phyloP scores from a whole-genome alignment of 2,113 vertebrate genomes.

The Tachuris rubrigastra region DNA sequence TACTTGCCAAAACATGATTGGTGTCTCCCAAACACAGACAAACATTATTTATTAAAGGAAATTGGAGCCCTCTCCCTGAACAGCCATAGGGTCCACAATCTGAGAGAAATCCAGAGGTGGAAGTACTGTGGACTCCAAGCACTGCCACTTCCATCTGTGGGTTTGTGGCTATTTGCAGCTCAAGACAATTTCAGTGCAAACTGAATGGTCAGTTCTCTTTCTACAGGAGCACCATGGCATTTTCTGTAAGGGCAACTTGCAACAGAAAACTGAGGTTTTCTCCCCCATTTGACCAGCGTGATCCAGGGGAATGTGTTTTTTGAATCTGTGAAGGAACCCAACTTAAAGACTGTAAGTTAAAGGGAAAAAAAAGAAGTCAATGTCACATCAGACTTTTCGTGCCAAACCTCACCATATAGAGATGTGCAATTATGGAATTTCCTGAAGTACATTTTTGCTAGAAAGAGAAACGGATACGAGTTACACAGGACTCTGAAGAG shows the following conservation, averaged over 20 bases:
- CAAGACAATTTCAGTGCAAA: neutral
- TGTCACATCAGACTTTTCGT: neutral
- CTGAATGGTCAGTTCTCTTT: neutral
- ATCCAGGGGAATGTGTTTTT: constrained; percentile 9
- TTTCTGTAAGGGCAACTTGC: neutral
- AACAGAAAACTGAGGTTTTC: neutral
- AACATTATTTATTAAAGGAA: constrained; percentile 9
- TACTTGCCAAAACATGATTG: neutral
- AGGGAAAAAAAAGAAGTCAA: constrained; percentile 19
- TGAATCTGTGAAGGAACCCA: neutral
- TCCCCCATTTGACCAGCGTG: neutral
- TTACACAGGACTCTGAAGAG: neutral
- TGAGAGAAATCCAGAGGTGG: neutral
- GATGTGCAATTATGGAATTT: constrained; percentile 53
- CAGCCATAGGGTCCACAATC: neutral
- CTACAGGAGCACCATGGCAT: neutral
- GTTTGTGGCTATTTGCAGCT: neutral
- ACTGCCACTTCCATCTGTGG: neutral
- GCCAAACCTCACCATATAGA: constrained; percentile 66
- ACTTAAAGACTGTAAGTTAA: constrained; percentile 19
- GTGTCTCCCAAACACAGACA: neutral
- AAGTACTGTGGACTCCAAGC: accelerated
- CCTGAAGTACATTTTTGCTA: constrained; percentile 70
- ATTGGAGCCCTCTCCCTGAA: neutral
- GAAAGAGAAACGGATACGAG: constrained; percentile 47